These are phyloP conservation scores for Mythimna loreyi DNA, from an alignment of 2,888 invertebrate genomes.

Conservation along the genomic window DNA sequence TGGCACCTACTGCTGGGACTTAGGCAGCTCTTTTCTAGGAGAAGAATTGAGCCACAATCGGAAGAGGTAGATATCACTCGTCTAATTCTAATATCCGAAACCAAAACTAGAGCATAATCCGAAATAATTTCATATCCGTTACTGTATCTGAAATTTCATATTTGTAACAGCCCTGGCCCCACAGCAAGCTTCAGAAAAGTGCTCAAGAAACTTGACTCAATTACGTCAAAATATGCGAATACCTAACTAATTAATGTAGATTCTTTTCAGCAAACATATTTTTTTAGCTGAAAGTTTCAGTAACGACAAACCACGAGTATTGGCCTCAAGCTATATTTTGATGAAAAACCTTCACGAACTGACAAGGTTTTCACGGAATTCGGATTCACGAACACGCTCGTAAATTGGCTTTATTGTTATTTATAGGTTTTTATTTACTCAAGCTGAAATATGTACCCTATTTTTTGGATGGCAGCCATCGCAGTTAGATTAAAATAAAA, in stretches of 20 bases:
- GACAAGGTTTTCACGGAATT: conserved; percentile 1
- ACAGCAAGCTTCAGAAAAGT: neutral
- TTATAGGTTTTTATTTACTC: conserved; percentile 22
- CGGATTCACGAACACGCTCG: conserved; percentile 1
- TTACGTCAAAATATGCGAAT: conserved; percentile 12
- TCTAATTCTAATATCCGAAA: too few relatives aligned
- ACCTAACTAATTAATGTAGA: neutral
- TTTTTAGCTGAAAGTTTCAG: neutral
- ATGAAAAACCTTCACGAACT: conserved; percentile 11
- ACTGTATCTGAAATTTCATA: too few relatives aligned
- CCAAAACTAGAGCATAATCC: too few relatives aligned
- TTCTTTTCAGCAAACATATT: conserved; percentile 5
- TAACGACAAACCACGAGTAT: neutral
- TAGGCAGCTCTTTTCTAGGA: too few relatives aligned
- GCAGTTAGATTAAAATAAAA: conserved; percentile 6
- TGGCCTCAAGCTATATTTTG: conserved; percentile 22
- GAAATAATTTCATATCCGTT: too few relatives aligned
- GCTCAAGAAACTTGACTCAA: conserved; percentile 4
- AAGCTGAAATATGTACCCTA: neutral
- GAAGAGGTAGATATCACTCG: too few relatives aligned
- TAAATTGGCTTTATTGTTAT: conserved; percentile 19
- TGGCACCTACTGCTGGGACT: too few relatives aligned
- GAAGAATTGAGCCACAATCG: too few relatives aligned
- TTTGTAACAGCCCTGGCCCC: too few relatives aligned
- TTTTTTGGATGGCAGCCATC: conserved; percentile 7